Conservation (phyloP, 1,140 invertebrate genomes). For the Drosophila sechellia region DNA sequence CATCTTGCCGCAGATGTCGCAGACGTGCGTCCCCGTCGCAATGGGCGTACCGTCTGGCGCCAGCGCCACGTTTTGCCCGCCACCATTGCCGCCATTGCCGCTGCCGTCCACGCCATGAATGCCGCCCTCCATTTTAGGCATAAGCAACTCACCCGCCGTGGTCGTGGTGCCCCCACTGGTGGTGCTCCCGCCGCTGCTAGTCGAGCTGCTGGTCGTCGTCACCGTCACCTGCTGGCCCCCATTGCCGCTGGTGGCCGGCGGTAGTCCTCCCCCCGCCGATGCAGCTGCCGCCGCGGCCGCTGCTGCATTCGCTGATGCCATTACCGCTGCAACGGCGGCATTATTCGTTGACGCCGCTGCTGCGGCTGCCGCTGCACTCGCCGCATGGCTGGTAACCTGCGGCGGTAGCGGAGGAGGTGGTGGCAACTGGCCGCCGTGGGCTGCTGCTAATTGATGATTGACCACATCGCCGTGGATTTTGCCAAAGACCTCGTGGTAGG, state of each 20-base stretch:
- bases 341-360: conserved; percentile 75
- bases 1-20: conserved; percentile 93
- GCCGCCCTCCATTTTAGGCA: conserved; percentile 87
- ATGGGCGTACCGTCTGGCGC: conserved; percentile 86
- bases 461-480: conserved; percentile 89
- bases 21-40: conserved; percentile 89
- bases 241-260: conserved; percentile 43
- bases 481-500: conserved; percentile 95
- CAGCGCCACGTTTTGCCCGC: conserved; percentile 85
- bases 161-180: conserved; percentile 55
- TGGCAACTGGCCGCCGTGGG: conserved; percentile 70
- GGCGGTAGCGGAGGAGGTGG: conserved; percentile 70
- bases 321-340: conserved; percentile 76
- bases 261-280: conserved; percentile 44
- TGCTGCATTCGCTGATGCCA: conserved; percentile 73
- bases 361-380: conserved; percentile 67
- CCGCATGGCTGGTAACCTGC: conserved; percentile 64
- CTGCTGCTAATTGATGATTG: conserved; percentile 81
- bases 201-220: conserved; percentile 52
- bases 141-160: conserved; percentile 80
- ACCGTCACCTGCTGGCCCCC: conserved; percentile 43
- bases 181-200: conserved; percentile 40
- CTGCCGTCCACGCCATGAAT: conserved; percentile 83
- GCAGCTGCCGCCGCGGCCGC: conserved; percentile 66
- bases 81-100: conserved; percentile 48